A percentile compares a stretch with the other conserved stretches of the same genome.
These are phyloP conservation scores for Hyles euphorbiae DNA, from an alignment of 1,140 invertebrate genomes.

Conservation along the genomic window DNA sequence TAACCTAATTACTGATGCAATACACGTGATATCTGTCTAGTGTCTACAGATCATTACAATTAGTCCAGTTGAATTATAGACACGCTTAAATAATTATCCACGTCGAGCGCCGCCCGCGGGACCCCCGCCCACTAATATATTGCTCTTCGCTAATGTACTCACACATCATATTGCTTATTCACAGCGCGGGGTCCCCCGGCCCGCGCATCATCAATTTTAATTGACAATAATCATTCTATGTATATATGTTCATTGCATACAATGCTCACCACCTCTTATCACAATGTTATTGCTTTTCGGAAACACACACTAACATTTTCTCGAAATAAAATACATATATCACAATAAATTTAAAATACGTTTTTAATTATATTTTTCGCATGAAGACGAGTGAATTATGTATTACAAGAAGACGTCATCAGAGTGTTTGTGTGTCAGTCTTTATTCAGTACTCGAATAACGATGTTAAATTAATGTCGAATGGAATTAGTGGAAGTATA, in stretches of 20 bases:
- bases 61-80: slow-evolving; percentile 32
- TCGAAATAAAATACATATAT: slow-evolving; percentile 52
- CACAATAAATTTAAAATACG: slow-evolving; percentile 61
- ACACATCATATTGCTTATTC: background rate
- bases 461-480: slow-evolving; percentile 22
- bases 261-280: slow-evolving; percentile 62
- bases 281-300: slow-evolving; percentile 72
- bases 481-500: slow-evolving; percentile 30
- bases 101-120: slow-evolving; percentile 8
- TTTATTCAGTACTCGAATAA: slow-evolving; percentile 38
- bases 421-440: slow-evolving; percentile 49
- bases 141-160: background rate
- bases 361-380: slow-evolving; percentile 25
- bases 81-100: slow-evolving; percentile 18
- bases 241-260: slow-evolving; percentile 43
- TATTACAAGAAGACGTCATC: slow-evolving; percentile 39
- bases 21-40: slow-evolving; percentile 35
- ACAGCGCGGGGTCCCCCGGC: too few species aligned
- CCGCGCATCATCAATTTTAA: slow-evolving; percentile 31
- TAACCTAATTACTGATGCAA: slow-evolving; percentile 28
- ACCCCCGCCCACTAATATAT: slow-evolving; percentile 1
- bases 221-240: slow-evolving; percentile 61
- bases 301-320: slow-evolving; percentile 56
- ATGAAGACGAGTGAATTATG: slow-evolving; percentile 15
- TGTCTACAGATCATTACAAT: slow-evolving; percentile 27